Conservation (phyloP, 92 coral and sea anemone species). For the Parazoanthus darwini region DNA sequence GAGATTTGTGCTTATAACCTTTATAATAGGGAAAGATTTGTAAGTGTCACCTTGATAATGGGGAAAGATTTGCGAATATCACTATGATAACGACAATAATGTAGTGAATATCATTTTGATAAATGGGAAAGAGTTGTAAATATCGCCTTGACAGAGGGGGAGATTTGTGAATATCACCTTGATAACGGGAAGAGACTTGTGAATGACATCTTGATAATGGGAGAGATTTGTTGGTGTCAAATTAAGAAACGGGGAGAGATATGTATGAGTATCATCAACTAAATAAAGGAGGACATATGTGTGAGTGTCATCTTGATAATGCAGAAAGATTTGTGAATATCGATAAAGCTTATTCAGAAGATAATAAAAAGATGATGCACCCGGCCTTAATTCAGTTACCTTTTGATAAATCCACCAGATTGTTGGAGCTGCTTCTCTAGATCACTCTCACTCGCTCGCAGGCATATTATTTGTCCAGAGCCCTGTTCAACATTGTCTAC, state of each 20-base stretch:
- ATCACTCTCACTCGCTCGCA: not conserved
- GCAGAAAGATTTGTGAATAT: too few species aligned
- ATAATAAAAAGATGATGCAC: too few species aligned
- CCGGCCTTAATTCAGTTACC: not conserved
- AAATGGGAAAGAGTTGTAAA: too few species aligned
- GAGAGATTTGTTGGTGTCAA: too few species aligned
- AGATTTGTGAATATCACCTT: not conserved
- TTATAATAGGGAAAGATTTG: not conserved
- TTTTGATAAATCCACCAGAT: conserved; percentile 12
- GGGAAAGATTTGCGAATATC: not conserved
- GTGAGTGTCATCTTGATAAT: too few species aligned
- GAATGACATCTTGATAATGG: not conserved
- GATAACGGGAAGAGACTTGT: not conserved
- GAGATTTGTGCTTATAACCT: not conserved
- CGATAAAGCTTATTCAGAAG: too few species aligned
- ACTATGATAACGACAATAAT: too few species aligned
- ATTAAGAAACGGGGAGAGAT: too few species aligned
- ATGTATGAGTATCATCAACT: too few species aligned
- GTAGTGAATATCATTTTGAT: not conserved
- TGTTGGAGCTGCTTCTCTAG: not conserved
- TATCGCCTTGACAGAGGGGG: too few species aligned
- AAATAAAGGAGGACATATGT: too few species aligned
- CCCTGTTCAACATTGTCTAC: not conserved
- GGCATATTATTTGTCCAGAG: not conserved
- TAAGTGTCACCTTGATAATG: not conserved